Conservation (phyloP, 2,113 vertebrate genomes). For the Urocitellus parryii region DNA sequence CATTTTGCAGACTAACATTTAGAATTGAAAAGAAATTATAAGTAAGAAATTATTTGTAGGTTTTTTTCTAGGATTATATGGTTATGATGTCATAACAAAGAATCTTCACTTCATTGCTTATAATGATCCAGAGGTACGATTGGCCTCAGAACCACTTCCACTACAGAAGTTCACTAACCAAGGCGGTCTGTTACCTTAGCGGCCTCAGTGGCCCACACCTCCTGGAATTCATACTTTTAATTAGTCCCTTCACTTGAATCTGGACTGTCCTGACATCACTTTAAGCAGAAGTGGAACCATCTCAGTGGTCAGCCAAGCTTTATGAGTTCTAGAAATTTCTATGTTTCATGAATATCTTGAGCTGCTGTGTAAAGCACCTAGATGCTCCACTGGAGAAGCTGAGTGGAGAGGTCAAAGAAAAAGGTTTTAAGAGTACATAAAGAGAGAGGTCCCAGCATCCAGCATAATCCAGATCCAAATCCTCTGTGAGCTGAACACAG, state of each 20-base stretch:
- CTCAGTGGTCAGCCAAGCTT: background rate
- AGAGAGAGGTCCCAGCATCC: background rate
- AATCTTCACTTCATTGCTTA: background rate
- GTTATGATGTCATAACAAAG: background rate
- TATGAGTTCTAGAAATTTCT: conserved; percentile 52
- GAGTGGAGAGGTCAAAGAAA: background rate
- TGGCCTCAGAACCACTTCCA: background rate
- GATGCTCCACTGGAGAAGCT: background rate
- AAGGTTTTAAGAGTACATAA: no score
- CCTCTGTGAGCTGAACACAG: background rate
- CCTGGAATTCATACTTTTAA: background rate
- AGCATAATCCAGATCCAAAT: background rate
- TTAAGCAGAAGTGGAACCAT: conserved; percentile 23
- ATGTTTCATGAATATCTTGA: conserved; percentile 1
- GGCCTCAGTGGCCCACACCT: background rate
- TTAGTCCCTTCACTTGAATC: background rate
- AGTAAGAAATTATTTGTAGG: background rate
- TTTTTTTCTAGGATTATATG: conserved; percentile 5
- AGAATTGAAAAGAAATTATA: background rate
- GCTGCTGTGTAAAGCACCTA: background rate
- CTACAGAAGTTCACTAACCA: fast-evolving
- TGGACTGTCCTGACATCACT: background rate
- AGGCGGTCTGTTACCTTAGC: fast-evolving
- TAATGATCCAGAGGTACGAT: no score
- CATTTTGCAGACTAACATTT: conserved; percentile 9